These are phyloP conservation scores for Acinonyx jubatus DNA, from an alignment of 2,113 vertebrate species.

Conservation along the genomic window DNA sequence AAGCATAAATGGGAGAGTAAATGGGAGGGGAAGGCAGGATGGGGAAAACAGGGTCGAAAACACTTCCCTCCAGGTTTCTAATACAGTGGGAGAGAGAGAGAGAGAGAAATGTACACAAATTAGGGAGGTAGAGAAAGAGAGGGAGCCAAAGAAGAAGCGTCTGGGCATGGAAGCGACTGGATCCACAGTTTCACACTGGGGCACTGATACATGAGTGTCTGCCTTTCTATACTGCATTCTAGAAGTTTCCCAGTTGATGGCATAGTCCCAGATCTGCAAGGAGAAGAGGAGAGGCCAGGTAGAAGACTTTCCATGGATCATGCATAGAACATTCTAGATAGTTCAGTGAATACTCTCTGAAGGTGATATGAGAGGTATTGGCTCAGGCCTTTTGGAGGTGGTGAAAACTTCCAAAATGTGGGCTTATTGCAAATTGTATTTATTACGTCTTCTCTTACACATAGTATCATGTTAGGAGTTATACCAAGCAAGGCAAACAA, in stretches of 20 bases:
- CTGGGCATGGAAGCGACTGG: background rate
- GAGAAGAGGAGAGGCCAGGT: background rate
- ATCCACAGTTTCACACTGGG: rapidly evolving
- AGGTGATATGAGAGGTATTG: background rate
- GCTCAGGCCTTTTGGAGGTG: background rate
- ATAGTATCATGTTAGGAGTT: background rate
- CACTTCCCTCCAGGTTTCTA: background rate
- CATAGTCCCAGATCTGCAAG: background rate
- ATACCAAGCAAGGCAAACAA: background rate
- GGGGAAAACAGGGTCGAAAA: background rate
- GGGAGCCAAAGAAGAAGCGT: background rate
- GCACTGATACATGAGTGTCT: background rate
- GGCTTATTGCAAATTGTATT: background rate
- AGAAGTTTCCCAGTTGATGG: background rate
- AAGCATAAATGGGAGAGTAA: background rate
- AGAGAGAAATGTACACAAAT: background rate
- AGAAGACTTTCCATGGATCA: background rate
- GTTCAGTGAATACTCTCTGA: background rate
- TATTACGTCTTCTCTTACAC: background rate
- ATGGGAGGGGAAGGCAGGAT: background rate
- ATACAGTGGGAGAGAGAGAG: background rate
- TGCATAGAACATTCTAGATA: background rate
- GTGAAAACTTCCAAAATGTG: background rate
- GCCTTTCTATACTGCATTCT: background rate
- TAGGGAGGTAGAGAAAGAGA: background rate